Evolutionary conservation across 2,888 invertebrate species (phyloP), one percentile per base, ranked within the genome.

Genomic region (Tethea ocularis): DNA sequence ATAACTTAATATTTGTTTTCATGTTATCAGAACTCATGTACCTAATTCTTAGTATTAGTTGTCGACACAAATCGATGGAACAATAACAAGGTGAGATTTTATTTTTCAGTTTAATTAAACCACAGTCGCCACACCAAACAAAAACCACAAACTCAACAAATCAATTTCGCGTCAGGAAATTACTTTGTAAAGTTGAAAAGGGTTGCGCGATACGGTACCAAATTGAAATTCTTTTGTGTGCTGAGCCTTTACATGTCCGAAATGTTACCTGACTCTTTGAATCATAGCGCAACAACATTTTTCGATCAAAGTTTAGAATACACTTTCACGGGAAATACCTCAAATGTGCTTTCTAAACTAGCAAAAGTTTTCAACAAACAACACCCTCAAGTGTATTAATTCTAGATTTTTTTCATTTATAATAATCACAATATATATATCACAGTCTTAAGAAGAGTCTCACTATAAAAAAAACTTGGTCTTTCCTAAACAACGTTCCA

Each of bases 201-300:
- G 87, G 89, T 89, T 86, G 77, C 74, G 82, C 88, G 86, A 89
- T 89, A 89, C 87, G 81, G 81, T 77, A 86, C 85, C 87, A 90
- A 91, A 91, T 90, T 91, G 91, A 91, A 92, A 92, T 92, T 92
- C 91, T 91, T 91, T 91, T 90, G 88, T 89, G 75, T 77, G 67
- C 79, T 78, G 72, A 78, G 83, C 90, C 86, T 90, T 89, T 86
- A 86, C 86, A 87, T 86, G 88, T 82, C 84, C 87, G 77, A 86
- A 88, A 84, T 83, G 87, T 78, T 89, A 89, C 91, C 89, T 87
- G 87, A 68, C 78, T 82, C 77, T 79, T 79, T 78, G 81, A 83
- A 78, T 84, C 84, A 84, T 84, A 80, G 77, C 75, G 66, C 71
- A 73, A 76, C 77, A 82, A 83, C 77, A 83, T 81, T 84, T 86